Base-by-base conservation (phyloP, 2,888 invertebrate species). In the Caenorhabditis uteleia region DNA sequence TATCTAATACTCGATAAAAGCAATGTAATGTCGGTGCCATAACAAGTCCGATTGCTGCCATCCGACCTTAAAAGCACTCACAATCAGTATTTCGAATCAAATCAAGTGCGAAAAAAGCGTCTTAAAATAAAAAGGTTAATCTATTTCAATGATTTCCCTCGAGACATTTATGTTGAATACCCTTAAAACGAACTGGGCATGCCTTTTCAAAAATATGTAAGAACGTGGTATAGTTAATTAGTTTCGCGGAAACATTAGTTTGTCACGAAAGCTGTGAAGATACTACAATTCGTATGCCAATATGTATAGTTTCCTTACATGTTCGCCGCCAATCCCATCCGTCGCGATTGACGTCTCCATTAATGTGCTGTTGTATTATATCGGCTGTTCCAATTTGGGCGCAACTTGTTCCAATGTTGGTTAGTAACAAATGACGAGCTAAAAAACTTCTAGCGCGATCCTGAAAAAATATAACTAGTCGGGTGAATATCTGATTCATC, bases 301-400 rank as follows among this genome's bases (percentile, higher is more conserved):
- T 12, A 16, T 7, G 25, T 27, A 25, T 27, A 43, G 42, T n/a
- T n/a, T n/a, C n/a, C 55, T 61, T 47, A 70, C 70, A 53, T 50
- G 67, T 70, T 64, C 70, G 59, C 36, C 57, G 47, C 67, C 67
- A 70, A 36, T 70, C 67, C 70, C 70, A 70, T 42, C 70, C 70
- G 38, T 61, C 47, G 7, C 47, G 48, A 42, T 60, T 54, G 53
- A 67, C 51, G 29, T 70, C 70, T 40, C 67, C 70, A 61, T 67
- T 67, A 31, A 70, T 60, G 40, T 67, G 48, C 40, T 70, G 70
- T 38, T 70, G 70, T 36, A 70, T 51, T 25, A 70, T 49, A 45
- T 70, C 70, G 44, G 67, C 70, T 10, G 66, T 60, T 55, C 70
- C 70, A 21, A 70, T 60, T 46, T 70, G 70, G 39, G 51, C 51